A percentile compares a stretch with the other conserved stretches of the same genome.
Conservation (phyloP, 2,888 invertebrate species). For the Scaptomyza caliginosa region DNA sequence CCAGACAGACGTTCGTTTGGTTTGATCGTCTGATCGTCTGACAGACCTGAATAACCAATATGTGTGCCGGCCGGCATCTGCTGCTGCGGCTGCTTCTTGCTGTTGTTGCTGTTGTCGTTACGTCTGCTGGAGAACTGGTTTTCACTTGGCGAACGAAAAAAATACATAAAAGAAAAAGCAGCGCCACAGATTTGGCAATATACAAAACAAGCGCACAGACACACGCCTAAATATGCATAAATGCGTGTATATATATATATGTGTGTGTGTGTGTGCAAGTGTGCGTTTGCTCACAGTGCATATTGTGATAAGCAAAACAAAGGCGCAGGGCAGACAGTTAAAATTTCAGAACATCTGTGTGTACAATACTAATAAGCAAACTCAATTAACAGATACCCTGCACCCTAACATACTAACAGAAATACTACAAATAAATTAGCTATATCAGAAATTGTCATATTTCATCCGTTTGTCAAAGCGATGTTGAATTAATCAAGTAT, state of each 20-base stretch:
- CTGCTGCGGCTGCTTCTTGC: slow-evolving; percentile 6
- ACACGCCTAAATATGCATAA: slow-evolving; percentile 1
- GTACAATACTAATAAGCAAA: neutral
- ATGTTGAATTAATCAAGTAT: slow-evolving; percentile 4
- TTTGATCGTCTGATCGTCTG: slow-evolving; percentile 50
- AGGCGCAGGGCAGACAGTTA: slow-evolving; percentile 29
- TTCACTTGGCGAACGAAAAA: slow-evolving; percentile 62
- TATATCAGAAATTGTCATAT: neutral
- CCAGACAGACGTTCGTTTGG: slow-evolving; percentile 19
- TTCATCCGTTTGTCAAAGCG: neutral
- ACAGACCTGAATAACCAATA: slow-evolving; percentile 57
- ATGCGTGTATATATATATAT: neutral
- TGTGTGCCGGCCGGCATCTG: slow-evolving; percentile 79
- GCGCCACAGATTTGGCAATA: slow-evolving; percentile 64
- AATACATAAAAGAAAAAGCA: slow-evolving; percentile 32
- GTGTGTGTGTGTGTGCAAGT: neutral
- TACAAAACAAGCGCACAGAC: slow-evolving; percentile 25
- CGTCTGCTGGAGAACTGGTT: slow-evolving; percentile 70
- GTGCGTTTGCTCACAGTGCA: slow-evolving; percentile 29
- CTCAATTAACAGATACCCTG: slow-evolving; percentile 19
- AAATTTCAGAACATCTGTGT: slow-evolving; percentile 36
- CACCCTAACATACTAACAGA: too few species aligned
- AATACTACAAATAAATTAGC: neutral
- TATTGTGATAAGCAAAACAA: slow-evolving; percentile 64
- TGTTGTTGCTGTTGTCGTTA: slow-evolving; percentile 5